These are phyloP conservation scores for Gastracanthus pulcherrimus DNA, from an alignment of 2,888 invertebrate genomes.

Conservation along the genomic window DNA sequence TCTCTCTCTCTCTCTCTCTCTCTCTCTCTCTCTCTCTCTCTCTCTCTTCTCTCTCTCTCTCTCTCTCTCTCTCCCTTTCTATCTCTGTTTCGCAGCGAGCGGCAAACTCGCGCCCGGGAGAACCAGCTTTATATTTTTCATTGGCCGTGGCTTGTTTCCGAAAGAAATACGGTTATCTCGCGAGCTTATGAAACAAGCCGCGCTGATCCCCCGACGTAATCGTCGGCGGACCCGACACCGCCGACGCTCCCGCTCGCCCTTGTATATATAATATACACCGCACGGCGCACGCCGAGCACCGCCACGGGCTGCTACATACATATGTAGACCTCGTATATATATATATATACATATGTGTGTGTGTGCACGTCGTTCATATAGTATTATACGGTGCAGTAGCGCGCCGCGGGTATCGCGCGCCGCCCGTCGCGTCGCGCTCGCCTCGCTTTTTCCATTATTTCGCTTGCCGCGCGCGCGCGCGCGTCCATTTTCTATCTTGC, in stretches of 20 bases:
- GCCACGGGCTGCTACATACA: neutral
- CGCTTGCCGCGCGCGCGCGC: neutral
- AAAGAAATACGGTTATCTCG: constrained; percentile 55
- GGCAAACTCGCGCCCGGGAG: neutral
- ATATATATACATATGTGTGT: no score
- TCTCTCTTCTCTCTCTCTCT: no score
- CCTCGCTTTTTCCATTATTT: constrained; percentile 12
- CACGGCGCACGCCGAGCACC: neutral
- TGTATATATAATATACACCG: neutral
- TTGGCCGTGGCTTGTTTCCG: neutral
- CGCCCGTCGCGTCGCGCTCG: neutral
- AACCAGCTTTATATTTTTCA: constrained; percentile 41
- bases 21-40: no score
- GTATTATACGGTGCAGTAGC: no score
- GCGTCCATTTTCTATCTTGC: neutral
- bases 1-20: no score
- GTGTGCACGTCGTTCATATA: no score
- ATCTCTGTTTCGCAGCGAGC: no score
- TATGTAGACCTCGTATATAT: no score
- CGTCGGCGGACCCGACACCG: constrained; percentile 16
- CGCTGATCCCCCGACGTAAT: constrained; percentile 50
- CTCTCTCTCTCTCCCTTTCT: no score
- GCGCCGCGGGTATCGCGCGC: no score
- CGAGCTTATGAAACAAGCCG: constrained; percentile 53
- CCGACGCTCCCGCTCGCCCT: neutral